Evolutionary conservation across 2,797 vertebrate species (phyloP).

Genomic region (Monodelphis domestica): DNA sequence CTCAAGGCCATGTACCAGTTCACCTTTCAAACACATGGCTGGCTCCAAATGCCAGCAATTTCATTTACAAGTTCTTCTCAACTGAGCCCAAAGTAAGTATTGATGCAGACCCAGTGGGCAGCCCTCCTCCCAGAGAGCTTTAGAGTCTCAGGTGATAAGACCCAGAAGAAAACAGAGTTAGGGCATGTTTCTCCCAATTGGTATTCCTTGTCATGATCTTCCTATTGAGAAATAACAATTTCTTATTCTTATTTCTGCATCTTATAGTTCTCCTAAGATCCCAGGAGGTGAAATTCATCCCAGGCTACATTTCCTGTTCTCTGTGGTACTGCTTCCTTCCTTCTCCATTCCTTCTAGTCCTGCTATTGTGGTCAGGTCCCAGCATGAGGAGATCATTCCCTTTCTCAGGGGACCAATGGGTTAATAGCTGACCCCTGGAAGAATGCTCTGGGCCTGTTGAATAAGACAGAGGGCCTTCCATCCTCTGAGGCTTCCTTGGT

Average conservation of each 20-base stretch:
- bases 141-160: background rate
- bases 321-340: background rate
- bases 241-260: background rate
- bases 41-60: too few species aligned
- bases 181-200: background rate
- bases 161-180: background rate
- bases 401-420: background rate
- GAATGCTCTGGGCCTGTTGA: too few species aligned
- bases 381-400: background rate
- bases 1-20: too few species aligned
- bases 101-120: background rate
- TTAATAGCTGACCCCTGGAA: background rate
- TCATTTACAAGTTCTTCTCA: too few species aligned
- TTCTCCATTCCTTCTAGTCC: background rate
- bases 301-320: background rate
- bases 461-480: background rate
- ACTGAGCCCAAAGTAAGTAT: background rate
- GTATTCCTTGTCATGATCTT: background rate
- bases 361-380: background rate
- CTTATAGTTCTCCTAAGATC: background rate
- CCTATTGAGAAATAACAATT: background rate
- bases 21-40: too few species aligned
- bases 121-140: background rate
- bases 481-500: background rate
- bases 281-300: background rate